These are phyloP conservation scores for Saccopteryx leptura DNA, from an alignment of 2,113 vertebrate genomes.

Conservation along the genomic window DNA sequence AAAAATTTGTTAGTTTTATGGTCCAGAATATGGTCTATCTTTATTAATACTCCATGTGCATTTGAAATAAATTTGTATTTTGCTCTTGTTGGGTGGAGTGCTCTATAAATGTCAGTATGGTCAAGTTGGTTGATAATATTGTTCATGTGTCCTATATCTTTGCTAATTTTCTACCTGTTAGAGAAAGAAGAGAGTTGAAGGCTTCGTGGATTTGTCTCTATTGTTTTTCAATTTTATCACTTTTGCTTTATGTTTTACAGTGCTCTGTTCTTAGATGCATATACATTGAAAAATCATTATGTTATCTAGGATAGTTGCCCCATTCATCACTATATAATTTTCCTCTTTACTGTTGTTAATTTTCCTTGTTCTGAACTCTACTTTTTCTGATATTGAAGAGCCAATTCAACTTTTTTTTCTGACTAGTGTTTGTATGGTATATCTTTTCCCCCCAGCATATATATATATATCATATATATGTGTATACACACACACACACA, in stretches of 20 bases:
- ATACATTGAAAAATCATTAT: neutral
- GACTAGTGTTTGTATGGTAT: too few relatives aligned
- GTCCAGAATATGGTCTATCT: neutral
- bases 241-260: conserved; percentile 5
- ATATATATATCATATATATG: too few relatives aligned
- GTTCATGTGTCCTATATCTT: neutral
- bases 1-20: neutral
- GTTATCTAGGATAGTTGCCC: neutral
- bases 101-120: neutral
- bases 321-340: neutral
- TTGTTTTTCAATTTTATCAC: neutral
- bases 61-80: neutral
- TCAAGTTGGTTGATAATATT: neutral
- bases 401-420: neutral
- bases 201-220: neutral
- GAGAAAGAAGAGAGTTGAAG: neutral
- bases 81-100: neutral
- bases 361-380: neutral
- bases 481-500: too few relatives aligned
- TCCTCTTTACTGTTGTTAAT: neutral
- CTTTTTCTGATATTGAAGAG: neutral
- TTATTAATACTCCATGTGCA: neutral
- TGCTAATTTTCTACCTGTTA: neutral
- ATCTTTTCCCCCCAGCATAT: too few relatives aligned
- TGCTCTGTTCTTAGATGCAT: neutral